phyloP scores from a whole-genome alignment of 2,113 vertebrate genomes.

The Eonycteris spelaea region DNA sequence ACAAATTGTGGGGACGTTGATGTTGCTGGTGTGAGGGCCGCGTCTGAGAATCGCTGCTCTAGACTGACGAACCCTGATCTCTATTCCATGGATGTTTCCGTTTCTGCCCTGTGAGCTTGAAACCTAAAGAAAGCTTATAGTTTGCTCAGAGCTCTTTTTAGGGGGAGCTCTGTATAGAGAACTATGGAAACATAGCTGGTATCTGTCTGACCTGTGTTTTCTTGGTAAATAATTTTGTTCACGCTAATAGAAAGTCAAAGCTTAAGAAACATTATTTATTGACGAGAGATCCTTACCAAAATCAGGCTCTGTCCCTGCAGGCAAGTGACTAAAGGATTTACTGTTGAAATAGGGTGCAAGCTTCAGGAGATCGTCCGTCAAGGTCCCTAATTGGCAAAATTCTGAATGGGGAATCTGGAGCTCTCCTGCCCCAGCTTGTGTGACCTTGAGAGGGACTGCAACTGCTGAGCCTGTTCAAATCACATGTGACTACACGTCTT shows the following conservation, averaged over 20 bases:
- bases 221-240: background rate
- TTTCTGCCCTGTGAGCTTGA: background rate
- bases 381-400: background rate
- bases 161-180: background rate
- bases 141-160: background rate
- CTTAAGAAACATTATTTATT: background rate
- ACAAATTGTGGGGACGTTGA: too few species aligned
- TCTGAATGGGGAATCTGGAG: conserved; percentile 15
- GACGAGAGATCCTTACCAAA: background rate
- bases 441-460: conserved; percentile 74
- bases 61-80: background rate
- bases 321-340: background rate
- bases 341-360: background rate
- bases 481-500: background rate
- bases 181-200: background rate
- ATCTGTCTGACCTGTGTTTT: background rate
- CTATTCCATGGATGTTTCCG: background rate
- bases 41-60: background rate
- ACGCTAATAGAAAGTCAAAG: background rate
- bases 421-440: conserved; percentile 36
- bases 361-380: background rate
- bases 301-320: background rate
- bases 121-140: background rate
- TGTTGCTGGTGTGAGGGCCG: background rate
- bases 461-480: background rate